Evolutionary conservation across 2,113 vertebrate species (phyloP).

Genomic region (Caranx ignobilis): DNA sequence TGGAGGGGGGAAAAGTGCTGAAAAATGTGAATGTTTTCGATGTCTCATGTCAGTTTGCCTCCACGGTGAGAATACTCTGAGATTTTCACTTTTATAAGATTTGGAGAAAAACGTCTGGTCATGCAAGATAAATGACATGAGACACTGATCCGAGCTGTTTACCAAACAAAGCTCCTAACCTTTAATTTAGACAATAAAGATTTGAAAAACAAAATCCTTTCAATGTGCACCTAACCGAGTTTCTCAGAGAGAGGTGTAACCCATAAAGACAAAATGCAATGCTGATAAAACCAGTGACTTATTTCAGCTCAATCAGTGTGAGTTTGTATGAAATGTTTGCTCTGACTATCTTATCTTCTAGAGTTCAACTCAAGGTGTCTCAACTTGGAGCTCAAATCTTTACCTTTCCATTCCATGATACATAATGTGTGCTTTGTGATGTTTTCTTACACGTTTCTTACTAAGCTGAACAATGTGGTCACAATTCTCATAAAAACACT

Average conservation of each 20-base stretch:
- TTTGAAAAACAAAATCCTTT: neutral
- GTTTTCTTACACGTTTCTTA: neutral
- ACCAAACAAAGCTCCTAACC: conserved; percentile 9
- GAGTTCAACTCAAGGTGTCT: conserved; percentile 20
- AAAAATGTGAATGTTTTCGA: conserved; percentile 5
- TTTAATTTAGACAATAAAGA: conserved; percentile 17
- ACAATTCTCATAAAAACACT: neutral
- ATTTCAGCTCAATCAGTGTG: neutral
- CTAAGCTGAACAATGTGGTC: neutral
- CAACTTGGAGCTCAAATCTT: neutral
- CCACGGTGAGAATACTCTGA: neutral
- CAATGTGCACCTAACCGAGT: neutral
- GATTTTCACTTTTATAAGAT: neutral
- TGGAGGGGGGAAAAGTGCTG: neutral
- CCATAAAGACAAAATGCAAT: neutral
- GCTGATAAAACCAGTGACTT: neutral
- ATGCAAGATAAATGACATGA: neutral
- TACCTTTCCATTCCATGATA: neutral
- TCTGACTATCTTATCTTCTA: conserved; percentile 43
- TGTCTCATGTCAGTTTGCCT: neutral
- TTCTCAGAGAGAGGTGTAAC: neutral
- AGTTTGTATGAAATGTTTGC: neutral
- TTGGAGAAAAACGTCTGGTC: neutral
- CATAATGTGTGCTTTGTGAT: neutral
- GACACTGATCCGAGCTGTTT: neutral